Evolutionary conservation across 2,113 vertebrate genomes (phyloP).

Genomic region (Crotalus viridis): DNA sequence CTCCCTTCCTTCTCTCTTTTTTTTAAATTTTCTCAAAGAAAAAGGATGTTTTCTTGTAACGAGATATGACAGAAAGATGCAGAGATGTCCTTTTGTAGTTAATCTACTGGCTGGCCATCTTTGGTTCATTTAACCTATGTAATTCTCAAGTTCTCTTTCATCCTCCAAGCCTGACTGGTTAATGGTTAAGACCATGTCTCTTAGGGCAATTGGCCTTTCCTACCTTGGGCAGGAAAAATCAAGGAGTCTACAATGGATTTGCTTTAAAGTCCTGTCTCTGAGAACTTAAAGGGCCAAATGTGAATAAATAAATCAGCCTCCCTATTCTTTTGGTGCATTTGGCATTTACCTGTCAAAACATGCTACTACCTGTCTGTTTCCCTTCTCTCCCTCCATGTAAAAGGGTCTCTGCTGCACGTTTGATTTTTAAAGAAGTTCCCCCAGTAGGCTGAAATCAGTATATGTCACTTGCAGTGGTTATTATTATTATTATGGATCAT

Average conservation of each 20-base stretch:
- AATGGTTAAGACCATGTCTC: conserved; percentile 6
- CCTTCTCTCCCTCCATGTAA: no score
- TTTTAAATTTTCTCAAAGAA: background rate
- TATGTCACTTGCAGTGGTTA: background rate
- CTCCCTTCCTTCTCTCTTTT: background rate
- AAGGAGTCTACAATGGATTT: background rate
- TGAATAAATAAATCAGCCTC: no score
- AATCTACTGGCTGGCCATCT: background rate
- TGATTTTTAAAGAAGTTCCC: background rate
- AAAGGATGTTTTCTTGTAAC: background rate
- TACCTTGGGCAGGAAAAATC: background rate
- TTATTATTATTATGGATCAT: background rate
- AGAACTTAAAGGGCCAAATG: no score
- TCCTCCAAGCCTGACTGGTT: background rate
- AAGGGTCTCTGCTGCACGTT: no score
- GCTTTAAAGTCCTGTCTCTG: no score
- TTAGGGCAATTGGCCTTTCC: background rate
- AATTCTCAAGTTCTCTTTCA: conserved; percentile 9
- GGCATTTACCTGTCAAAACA: no score
- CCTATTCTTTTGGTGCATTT: no score
- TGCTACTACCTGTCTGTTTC: no score
- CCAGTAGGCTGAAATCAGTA: background rate
- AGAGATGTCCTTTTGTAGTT: background rate
- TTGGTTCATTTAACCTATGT: background rate
- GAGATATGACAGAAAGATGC: background rate